Conservation (phyloP, 2,888 invertebrate species). For the Gisinianus flammeolus region DNA sequence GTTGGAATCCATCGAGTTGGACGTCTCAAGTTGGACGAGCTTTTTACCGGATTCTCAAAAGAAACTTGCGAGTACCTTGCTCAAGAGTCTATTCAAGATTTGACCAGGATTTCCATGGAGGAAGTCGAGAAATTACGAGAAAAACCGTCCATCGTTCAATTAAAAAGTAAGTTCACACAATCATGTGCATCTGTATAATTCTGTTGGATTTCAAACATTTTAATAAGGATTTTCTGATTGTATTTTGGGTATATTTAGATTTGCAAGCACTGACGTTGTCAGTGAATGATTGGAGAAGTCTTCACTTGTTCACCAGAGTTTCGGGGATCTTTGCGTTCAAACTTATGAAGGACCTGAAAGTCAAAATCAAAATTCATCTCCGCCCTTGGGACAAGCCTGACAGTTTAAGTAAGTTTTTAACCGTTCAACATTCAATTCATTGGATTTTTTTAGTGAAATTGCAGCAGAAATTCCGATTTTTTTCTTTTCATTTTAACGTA, state of each 20-base stretch:
- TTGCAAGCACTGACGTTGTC: not conserved
- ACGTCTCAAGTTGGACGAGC: no score
- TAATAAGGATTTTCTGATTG: not conserved
- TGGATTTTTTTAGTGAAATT: no score
- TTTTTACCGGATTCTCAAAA: not conserved
- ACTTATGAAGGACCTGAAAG: not conserved
- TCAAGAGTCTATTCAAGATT: not conserved
- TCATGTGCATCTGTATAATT: not conserved
- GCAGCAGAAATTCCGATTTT: no score
- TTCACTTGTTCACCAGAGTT: not conserved
- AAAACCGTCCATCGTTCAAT: not conserved
- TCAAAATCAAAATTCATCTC: no score
- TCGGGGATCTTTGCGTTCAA: not conserved
- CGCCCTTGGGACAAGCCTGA: no score
- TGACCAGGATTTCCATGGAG: not conserved
- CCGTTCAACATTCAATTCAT: no score
- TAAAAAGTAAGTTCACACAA: not conserved
- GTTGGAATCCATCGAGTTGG: no score
- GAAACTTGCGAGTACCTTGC: not conserved
- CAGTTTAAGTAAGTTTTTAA: no score
- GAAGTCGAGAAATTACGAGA: not conserved
- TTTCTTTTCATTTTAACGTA: no score
- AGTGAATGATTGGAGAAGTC: not conserved
- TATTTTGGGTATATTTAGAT: not conserved
- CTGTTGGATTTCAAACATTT: no score